Base-by-base conservation (phyloP, 2,888 invertebrate species). In the Eueremaeus valkanovi region DNA sequence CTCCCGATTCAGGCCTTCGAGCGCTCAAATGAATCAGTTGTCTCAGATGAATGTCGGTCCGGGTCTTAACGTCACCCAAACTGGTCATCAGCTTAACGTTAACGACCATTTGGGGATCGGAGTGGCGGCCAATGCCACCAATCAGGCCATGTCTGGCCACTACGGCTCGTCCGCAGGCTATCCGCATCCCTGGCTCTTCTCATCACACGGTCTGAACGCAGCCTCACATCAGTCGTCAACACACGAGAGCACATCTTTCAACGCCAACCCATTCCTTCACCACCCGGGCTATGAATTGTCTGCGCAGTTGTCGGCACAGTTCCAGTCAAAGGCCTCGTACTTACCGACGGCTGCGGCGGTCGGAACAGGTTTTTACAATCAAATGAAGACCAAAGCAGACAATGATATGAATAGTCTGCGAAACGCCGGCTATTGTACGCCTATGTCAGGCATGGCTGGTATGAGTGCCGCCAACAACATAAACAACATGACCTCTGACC, bases 1-100 rank as follows among this genome's bases (percentile, higher is more conserved):
- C 27, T 58, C 73, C 45, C 40, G 73, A 58, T 29, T 73, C 3
- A 58, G 73, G 45, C 36, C 73, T 77, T 3, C 77, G 76, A 21
- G 76, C 74, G 58, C 76, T 74, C 61, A 73, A 68, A n/a, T 76
- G 74, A 11, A 63, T 75, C 24, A 77, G 74, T 40, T 16, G 45
- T n/a, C n/a, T n/a, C n/a, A n/a, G n/a, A n/a, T 78, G 77, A 27
- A 70, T 77, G 18, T 78, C 76, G 61, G 73, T 11, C 24, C 40
- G 6, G 68, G 68, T 68, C 68, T 68, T 68, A 68, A 68, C 27
- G 68, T 68, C 9, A 42, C 42, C 36, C 68, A 68, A 68, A 68
- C 42, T 68, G 68, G 36, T 68, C 68, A 68, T 68, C 68, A 68
- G 68, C 68, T 68, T 42, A 68, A 68, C 42, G 68, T 68, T 18